Evolutionary conservation across 2,797 vertebrate species (phyloP), one percentile per base, ranked within the genome.

Genomic region (Streptopelia turtur): DNA sequence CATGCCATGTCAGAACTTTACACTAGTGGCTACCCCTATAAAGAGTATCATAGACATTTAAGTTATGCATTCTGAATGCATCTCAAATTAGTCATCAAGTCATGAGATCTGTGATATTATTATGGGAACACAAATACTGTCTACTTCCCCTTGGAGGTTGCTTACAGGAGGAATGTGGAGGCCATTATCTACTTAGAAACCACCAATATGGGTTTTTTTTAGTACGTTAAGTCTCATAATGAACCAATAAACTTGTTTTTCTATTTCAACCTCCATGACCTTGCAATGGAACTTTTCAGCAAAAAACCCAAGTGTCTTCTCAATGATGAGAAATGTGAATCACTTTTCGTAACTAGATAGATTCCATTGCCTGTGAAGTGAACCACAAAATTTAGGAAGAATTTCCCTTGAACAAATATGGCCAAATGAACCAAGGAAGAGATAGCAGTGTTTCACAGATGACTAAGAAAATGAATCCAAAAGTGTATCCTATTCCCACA

Each of bases 101-200:
- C 21, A 35, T 15, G 45, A 60, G 8, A 39, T 63, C 39, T n/a
- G 14, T 0, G 0, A 31, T n/a, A n/a, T n/a, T n/a, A n/a, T n/a
- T 43, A 43, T 69, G 20, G 49, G 39, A 59, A 75, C 4, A 7
- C 5, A 64, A 56, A 72, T 69, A 61, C 21, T 5, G 43, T 28
- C 49, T 74, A 21, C 17, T 37, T 49, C 22, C 39, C 35, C 52
- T n/a, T 55, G 27, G 16, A 68, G 14, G 35, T 4, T 37, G 5
- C 41, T 47, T 75, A 17, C 24, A 43, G 22, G 24, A 74, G 18
- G 10, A n/a, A 83, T 43, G 28, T 31, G 16, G 52, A 78, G 23
- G 11, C 17, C 28, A n/a, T 35, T 11, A 47, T 22, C 30, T 80
- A 24, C 18, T 56, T 31, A 33, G 28, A 79, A 89, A 89, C 23